Evolutionary conservation across 2,797 vertebrate genomes (phyloP).

Genomic region (Halcyon leucocephala): DNA sequence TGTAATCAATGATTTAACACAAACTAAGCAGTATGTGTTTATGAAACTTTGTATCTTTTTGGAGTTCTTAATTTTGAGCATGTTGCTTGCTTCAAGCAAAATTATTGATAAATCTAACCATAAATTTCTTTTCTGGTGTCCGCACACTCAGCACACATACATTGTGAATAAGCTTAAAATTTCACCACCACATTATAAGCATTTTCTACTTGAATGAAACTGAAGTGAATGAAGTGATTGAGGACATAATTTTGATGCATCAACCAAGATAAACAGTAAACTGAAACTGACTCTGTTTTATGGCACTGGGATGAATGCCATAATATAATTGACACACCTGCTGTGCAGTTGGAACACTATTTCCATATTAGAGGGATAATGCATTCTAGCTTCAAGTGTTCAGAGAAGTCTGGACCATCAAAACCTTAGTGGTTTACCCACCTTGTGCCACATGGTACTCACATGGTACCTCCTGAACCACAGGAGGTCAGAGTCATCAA

Average conservation of each 20-base stretch:
- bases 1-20: not conserved
- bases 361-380: not conserved
- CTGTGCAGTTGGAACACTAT: not conserved
- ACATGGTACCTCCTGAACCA: not conserved
- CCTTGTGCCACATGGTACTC: fast-evolving
- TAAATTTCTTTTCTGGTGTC: not conserved
- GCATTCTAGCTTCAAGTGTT: not conserved
- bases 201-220: constrained; percentile 28
- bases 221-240: constrained; percentile 28
- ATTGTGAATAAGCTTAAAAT: not conserved
- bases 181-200: not conserved
- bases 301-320: not conserved
- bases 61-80: not conserved
- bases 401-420: not conserved
- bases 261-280: constrained; percentile 31
- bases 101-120: not conserved
- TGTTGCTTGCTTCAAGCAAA: constrained; percentile 17
- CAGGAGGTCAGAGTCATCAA: not conserved
- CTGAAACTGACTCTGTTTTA: not conserved
- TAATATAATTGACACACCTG: not conserved
- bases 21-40: not conserved
- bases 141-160: not conserved
- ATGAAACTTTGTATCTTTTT: not conserved
- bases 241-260: constrained; percentile 29
- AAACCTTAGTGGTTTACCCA: fast-evolving